Evolutionary conservation across 2,797 vertebrate genomes (phyloP), one percentile per base, ranked within the genome.

Genomic region (Galaxias olidus): DNA sequence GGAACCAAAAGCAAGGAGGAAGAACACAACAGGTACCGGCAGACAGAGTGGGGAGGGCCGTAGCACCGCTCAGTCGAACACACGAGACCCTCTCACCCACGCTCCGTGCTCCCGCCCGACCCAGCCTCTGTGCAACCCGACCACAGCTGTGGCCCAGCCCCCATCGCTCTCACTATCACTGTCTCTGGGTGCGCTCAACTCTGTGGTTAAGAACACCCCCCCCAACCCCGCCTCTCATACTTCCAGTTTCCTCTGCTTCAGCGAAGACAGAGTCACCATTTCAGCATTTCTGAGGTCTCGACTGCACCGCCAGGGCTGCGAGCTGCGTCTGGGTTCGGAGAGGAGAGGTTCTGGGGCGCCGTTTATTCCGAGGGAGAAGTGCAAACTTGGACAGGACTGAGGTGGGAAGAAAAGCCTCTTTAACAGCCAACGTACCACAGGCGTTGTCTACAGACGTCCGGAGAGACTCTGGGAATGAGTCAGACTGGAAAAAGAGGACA

Each of bases 221-320:
- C 30, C 18, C 19, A n/a, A n/a, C n/a, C n/a, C 55, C 58, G 30
- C 30, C 30, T 30, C 13, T 19, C 10, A 19, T 20, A 9, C 20
- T 47, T 55, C 8, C 0, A 58, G 15, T 61, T 68, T 51, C 48
- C 53, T 60, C 73, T 43, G n/a, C 9, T 17, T 47, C 53, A 66
- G 68, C 51, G 72, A 47, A 15, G 20, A 50, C 57, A 1, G 45
- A 65, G 44, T 73, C 50, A 63, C 47, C 41, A 67, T 59, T 72
- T 72, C 73, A 71, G 59, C 52, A 17, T 59, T 75, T 72, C 69
- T 62, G 42, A 43, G n/a, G 61, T 71, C 55, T 68, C 1, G 1
- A 59, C 15, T 19, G 6, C 58, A 62, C 59, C 61, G 14, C 59
- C 47, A 9, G 42, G 41, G 67, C 43, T 63, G n/a, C 20, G 48